Evolutionary conservation across 2,113 vertebrate species (phyloP), one percentile per base, ranked within the genome.

Genomic region (Pelusios castaneus): DNA sequence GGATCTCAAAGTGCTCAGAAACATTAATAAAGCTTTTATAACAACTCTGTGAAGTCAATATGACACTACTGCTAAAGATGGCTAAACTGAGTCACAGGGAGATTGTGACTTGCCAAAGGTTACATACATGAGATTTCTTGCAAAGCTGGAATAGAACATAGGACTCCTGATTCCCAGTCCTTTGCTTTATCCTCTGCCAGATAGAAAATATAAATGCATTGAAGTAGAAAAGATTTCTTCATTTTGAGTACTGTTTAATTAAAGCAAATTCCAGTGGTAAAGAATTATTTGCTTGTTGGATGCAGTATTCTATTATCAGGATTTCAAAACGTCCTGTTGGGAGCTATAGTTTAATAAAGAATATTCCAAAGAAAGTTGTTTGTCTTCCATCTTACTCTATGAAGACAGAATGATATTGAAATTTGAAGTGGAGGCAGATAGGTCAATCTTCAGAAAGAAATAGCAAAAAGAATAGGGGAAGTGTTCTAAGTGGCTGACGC

Each of bases 401-500:
- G 60, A 77, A 92, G n/a, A 47, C 0, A 1, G 49, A 49, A 29
- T 78, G 38, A 34, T 27, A 54, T 22, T 91, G 86, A 84, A 87
- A 90, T 34, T 60, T 82, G 45, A 60, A n/a, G 60, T 67, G 60
- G 60, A 88, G 43, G n/a, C 63, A 86, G 2, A 2, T 45, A 41
- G 43, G 24, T 82, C 73, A 82, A 92, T 34, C 76, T 93, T 87
- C 19, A 17, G 45, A 87, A 60, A 70, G 13, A 67, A 84, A 58
- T 2, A 81, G 5, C 16, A 89, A 58, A 17, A 9, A 54, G 11
- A 24, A 38, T 11, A 56, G 80, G 82, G 2, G 3, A 89, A 78
- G 1, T 91, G 25, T 27, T 45, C 14, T 0, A 0, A 13, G 56
- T 38, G 34, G 43, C 11, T 27, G 2, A 31, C 80, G 8, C 10